Evolutionary conservation across 2,113 vertebrate genomes (phyloP).

Genomic region (Paradisaea rubra): DNA sequence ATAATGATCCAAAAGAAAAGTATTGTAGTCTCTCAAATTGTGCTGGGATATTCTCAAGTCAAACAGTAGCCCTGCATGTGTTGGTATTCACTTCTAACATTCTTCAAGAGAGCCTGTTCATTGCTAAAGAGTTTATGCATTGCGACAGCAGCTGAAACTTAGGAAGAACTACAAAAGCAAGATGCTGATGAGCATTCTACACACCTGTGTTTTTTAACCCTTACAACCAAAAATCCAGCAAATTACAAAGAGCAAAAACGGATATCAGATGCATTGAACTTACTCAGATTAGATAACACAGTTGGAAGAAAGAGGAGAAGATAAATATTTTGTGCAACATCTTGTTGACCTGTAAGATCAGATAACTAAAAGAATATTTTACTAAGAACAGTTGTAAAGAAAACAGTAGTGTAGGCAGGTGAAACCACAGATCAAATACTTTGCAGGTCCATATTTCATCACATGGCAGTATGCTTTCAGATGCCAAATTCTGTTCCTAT

Average conservation of each 20-base stretch:
- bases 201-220: background rate
- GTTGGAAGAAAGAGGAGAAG: background rate
- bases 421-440: background rate
- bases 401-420: background rate
- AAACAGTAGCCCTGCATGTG: background rate
- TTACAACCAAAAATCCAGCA: background rate
- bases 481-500: background rate
- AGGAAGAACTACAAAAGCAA: background rate
- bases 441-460: background rate
- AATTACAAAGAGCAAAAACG: background rate
- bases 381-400: background rate
- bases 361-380: constrained; percentile 5
- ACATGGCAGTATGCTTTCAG: background rate
- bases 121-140: background rate
- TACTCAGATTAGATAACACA: background rate
- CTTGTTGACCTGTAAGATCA: constrained; percentile 11
- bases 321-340: background rate
- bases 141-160: background rate
- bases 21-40: background rate
- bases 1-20: constrained; percentile 14
- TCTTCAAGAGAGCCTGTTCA: background rate
- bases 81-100: background rate
- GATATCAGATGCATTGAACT: background rate
- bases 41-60: background rate
- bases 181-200: background rate